Evolutionary conservation across 2,888 invertebrate genomes (phyloP).

Genomic region (Ditylenchus weischeri): DNA sequence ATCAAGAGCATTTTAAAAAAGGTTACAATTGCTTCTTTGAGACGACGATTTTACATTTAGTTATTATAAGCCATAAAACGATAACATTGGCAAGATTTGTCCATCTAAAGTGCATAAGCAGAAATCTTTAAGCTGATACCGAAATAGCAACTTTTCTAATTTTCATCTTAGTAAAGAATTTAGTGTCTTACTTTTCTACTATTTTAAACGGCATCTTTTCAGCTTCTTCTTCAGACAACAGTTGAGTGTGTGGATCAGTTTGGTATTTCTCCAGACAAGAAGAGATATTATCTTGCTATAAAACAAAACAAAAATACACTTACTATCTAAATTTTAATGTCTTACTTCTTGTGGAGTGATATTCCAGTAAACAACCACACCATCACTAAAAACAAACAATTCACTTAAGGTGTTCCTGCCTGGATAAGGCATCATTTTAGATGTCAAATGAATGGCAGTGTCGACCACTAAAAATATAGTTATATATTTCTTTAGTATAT

Average conservation of each 20-base stretch:
- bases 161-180: too few species aligned
- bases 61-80: too few species aligned
- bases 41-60: too few species aligned
- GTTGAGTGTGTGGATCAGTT: background rate
- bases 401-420: constrained; percentile 10
- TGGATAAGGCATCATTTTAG: background rate
- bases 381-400: constrained; percentile 33
- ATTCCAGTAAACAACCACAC: constrained; percentile 55
- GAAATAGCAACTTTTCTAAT: too few species aligned
- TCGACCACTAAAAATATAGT: constrained; percentile 1
- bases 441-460: constrained; percentile 1
- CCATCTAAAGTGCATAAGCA: too few species aligned
- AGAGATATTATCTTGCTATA: constrained; percentile 6
- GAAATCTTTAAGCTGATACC: too few species aligned
- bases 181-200: constrained; percentile 10
- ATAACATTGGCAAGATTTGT: too few species aligned
- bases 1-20: too few species aligned
- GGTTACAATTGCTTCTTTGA: too few species aligned
- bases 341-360: constrained; percentile 23
- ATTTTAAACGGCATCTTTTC: constrained; percentile 29
- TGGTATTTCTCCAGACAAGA: constrained; percentile 12
- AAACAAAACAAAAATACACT: constrained; percentile 1
- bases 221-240: constrained; percentile 16
- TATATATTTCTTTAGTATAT: too few species aligned
- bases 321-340: background rate